phyloP scores from a whole-genome alignment of 2,888 invertebrate genomes.

The Matsumyia berberina region DNA sequence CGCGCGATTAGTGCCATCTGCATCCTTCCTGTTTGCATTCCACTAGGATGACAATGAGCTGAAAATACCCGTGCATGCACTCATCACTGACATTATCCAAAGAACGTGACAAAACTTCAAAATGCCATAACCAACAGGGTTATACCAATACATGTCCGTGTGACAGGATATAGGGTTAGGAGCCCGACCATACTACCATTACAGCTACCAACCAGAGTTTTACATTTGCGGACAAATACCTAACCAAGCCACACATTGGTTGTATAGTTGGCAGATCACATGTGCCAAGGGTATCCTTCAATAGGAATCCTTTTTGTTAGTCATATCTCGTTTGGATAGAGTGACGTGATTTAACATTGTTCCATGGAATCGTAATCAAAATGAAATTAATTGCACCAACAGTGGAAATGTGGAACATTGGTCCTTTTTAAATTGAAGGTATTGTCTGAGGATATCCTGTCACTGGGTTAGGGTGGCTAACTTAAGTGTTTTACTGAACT shows the following conservation, averaged over 20 bases:
- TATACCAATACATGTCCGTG: conserved; percentile 5
- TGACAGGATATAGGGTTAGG: neutral
- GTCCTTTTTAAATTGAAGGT: neutral
- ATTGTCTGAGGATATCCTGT: neutral
- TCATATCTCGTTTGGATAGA: conserved; percentile 2
- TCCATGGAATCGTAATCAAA: conserved; percentile 12
- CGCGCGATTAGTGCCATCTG: conserved; percentile 67
- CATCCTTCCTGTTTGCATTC: conserved; percentile 76
- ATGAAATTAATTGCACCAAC: conserved; percentile 24
- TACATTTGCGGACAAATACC: conserved; percentile 45
- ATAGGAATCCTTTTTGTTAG: conserved; percentile 17
- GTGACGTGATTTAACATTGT: neutral
- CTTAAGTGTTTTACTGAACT: too few species aligned
- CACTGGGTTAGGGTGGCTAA: neutral
- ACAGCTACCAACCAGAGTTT: neutral
- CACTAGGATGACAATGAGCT: conserved; percentile 72
- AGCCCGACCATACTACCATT: neutral
- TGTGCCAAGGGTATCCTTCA: conserved; percentile 29
- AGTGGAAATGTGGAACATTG: neutral
- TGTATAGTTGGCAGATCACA: conserved; percentile 40
- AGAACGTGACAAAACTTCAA: conserved; percentile 73
- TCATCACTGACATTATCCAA: conserved; percentile 71
- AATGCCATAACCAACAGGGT: conserved; percentile 26
- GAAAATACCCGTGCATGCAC: conserved; percentile 68
- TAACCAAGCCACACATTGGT: conserved; percentile 38